Conservation (phyloP, 2,113 vertebrate species). For the Dromiciops gliroides region DNA sequence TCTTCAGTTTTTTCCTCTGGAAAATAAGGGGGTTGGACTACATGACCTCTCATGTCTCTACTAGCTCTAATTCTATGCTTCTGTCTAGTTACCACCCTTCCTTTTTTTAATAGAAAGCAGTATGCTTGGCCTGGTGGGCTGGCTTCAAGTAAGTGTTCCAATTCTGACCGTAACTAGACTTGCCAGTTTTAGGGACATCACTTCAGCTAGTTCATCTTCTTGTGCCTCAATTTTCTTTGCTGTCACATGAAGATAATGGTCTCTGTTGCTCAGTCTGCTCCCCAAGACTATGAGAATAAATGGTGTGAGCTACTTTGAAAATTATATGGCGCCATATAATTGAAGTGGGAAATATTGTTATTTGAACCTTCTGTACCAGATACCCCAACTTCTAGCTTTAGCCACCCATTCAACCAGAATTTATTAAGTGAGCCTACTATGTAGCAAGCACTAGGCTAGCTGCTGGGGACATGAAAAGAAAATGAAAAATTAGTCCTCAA, state of each 20-base stretch:
- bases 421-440: not conserved
- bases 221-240: not conserved
- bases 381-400: not conserved
- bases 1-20: not conserved
- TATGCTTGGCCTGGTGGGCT: not conserved
- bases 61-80: not conserved
- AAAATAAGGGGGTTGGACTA: not conserved
- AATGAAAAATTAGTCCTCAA: too few relatives aligned
- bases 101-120: not conserved
- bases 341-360: not conserved
- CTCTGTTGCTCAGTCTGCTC: not conserved
- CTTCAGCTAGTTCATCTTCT: not conserved
- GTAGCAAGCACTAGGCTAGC: not conserved
- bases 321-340: not conserved
- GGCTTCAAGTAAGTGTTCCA: not conserved
- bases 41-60: not conserved
- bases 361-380: too few relatives aligned
- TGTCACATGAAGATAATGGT: not conserved
- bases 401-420: not conserved
- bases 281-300: not conserved
- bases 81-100: not conserved
- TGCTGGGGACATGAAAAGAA: not conserved
- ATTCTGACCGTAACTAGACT: not conserved
- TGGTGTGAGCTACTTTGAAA: not conserved
- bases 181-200: not conserved